phyloP scores from a whole-genome alignment of 1,140 invertebrate species.

The Heliconius hermathena region DNA sequence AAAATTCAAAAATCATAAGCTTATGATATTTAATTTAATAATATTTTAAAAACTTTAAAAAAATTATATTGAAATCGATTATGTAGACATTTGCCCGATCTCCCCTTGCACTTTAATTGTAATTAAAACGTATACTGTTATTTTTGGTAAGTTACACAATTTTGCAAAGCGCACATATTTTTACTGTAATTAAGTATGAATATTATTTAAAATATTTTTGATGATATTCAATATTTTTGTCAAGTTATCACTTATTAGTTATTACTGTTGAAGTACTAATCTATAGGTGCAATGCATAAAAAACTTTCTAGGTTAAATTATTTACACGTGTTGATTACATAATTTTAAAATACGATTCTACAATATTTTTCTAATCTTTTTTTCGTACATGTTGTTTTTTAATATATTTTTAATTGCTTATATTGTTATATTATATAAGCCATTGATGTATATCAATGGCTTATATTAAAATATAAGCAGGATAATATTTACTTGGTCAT shows the following conservation, averaged over 20 bases:
- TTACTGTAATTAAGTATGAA: background rate
- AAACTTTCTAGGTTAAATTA: constrained; percentile 3
- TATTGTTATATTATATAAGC: background rate
- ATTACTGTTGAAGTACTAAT: background rate
- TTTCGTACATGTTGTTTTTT: background rate
- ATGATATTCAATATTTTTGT: background rate
- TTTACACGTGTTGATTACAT: constrained; percentile 15
- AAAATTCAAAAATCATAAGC: too few species aligned
- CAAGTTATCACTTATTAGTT: background rate
- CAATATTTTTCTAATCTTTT: too few species aligned
- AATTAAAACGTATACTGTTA: background rate
- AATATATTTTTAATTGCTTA: background rate
- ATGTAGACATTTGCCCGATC: background rate
- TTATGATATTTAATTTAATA: too few species aligned
- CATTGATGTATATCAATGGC: too few species aligned
- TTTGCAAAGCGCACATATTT: background rate
- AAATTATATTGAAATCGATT: too few species aligned
- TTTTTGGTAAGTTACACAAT: background rate
- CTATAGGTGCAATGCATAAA: background rate
- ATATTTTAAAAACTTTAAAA: too few species aligned
- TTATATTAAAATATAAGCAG: too few species aligned
- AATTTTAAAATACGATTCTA: background rate
- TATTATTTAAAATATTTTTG: constrained; percentile 1
- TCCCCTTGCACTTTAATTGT: background rate
- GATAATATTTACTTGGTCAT: background rate